Evolutionary conservation across 2,113 vertebrate species (phyloP).

Genomic region (Alectura lathami): DNA sequence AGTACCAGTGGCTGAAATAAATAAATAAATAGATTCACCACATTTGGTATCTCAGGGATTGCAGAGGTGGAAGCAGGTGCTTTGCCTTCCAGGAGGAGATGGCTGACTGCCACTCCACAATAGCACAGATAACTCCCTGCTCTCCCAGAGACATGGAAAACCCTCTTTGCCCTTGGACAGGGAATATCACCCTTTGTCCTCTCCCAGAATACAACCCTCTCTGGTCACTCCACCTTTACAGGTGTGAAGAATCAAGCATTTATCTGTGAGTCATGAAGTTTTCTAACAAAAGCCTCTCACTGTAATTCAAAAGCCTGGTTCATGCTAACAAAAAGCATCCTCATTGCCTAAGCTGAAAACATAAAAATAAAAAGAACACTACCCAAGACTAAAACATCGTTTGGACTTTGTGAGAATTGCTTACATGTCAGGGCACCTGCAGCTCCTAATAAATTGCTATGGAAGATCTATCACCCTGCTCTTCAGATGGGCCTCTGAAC

Average conservation of each 20-base stretch:
- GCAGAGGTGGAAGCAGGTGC: neutral
- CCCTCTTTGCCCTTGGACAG: neutral
- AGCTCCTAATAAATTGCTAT: neutral
- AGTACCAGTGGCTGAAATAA: neutral
- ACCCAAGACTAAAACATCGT: neutral
- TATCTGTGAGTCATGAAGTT: neutral
- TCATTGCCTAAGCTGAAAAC: neutral
- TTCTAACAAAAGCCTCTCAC: neutral
- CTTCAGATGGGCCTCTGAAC: neutral
- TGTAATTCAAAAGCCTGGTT: neutral
- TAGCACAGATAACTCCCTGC: neutral
- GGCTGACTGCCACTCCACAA: neutral
- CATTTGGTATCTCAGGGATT: neutral
- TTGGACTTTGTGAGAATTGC: neutral
- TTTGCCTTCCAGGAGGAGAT: neutral
- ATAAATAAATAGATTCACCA: too few species aligned
- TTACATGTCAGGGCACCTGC: neutral
- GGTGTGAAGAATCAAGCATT: neutral
- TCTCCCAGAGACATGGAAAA: neutral
- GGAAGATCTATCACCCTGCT: neutral
- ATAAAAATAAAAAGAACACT: rapidly evolving
- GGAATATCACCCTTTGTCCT: neutral
- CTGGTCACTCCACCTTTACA: neutral
- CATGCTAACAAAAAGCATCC: neutral
- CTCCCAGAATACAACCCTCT: neutral